Evolutionary conservation across 1,140 invertebrate genomes (phyloP).

Genomic region (Saccostrea cuccullata): DNA sequence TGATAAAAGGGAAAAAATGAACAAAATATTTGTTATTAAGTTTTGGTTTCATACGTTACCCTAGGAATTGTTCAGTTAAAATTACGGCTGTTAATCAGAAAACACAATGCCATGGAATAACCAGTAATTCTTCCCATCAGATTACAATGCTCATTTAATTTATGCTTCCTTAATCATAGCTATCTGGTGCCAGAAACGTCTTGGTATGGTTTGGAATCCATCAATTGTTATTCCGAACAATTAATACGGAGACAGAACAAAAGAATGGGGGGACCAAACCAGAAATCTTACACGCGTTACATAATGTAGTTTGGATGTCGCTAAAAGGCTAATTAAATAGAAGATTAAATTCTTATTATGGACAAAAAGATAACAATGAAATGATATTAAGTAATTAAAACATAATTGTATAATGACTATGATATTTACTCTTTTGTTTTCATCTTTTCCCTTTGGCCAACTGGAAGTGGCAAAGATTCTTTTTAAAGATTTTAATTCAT

Average conservation of each 20-base stretch:
- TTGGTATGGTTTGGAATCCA: not conserved
- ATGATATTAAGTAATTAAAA: no score
- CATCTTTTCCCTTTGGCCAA: no score
- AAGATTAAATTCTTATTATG: not conserved
- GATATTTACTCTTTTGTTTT: no score
- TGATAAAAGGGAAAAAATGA: not conserved
- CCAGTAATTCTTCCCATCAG: not conserved
- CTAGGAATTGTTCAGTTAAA: not conserved
- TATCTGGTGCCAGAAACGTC: not conserved
- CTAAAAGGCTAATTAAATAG: not conserved
- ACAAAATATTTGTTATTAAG: not conserved
- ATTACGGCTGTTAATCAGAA: not conserved
- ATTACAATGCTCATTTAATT: not conserved
- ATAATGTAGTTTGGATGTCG: not conserved
- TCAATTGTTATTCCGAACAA: not conserved
- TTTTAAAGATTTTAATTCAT: not conserved
- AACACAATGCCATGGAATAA: not conserved
- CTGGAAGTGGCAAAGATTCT: not conserved
- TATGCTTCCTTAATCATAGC: not conserved
- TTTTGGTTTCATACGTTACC: not conserved
- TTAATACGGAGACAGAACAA: not conserved
- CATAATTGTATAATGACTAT: no score
- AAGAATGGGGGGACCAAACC: not conserved
- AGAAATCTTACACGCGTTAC: not conserved
- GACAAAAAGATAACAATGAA: not conserved